Conservation (phyloP, 2,113 vertebrate species). For the Polypterus senegalus region DNA sequence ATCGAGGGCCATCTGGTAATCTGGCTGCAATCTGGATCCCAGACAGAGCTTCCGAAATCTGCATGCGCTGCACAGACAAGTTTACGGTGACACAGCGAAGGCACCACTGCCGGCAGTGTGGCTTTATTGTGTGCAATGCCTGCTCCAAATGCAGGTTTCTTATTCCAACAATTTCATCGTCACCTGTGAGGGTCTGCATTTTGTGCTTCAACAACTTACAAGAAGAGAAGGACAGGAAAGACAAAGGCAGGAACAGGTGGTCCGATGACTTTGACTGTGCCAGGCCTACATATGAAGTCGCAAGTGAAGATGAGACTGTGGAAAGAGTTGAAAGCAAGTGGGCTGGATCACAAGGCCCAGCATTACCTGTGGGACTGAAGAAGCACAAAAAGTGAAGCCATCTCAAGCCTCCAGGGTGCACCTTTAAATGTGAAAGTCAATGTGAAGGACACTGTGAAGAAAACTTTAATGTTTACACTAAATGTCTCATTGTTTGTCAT, state of each 20-base stretch:
- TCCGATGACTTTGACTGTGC: constrained; percentile 8
- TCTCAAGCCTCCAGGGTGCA: too few relatives aligned
- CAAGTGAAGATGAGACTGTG: constrained; percentile 52
- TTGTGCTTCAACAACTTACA: constrained; percentile 50
- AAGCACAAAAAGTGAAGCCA: too few relatives aligned
- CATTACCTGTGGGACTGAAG: too few relatives aligned
- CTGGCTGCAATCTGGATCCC: constrained; percentile 74
- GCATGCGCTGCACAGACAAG: constrained; percentile 73
- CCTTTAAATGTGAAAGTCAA: too few relatives aligned
- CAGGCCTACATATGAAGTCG: constrained; percentile 22
- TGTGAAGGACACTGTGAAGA: too few relatives aligned
- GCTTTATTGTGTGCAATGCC: constrained; percentile 66
- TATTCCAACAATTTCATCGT: constrained; percentile 59
- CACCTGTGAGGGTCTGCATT: constrained; percentile 60
- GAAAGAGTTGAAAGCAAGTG: constrained; percentile 44
- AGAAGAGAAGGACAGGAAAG: constrained; percentile 29
- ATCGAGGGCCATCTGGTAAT: constrained; percentile 23
- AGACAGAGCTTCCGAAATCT: constrained; percentile 62
- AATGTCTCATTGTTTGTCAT: too few relatives aligned
- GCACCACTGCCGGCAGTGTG: constrained; percentile 81
- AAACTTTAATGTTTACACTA: too few relatives aligned
- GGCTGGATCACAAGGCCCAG: constrained; percentile 21
- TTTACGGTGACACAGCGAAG: constrained; percentile 63
- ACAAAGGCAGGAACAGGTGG: constrained; percentile 14
- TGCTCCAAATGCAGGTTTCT: constrained; percentile 66